Conservation (phyloP, 2,888 invertebrate species). For the Abrostola tripartita region DNA sequence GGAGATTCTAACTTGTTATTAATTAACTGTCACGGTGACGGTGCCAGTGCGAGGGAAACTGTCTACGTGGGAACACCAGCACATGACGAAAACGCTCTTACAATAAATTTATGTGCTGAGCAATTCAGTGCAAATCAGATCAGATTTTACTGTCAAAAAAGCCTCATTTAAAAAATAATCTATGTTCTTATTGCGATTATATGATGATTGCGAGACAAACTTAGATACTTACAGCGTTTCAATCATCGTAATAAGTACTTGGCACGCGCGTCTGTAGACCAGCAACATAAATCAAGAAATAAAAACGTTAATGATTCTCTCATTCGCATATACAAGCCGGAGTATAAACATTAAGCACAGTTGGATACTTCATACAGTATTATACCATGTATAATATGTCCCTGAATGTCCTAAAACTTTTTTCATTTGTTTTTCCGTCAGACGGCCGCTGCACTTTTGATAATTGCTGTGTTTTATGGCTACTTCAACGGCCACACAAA, state of each 20-base stretch:
- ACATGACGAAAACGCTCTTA: constrained; percentile 67
- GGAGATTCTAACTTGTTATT: constrained; percentile 75
- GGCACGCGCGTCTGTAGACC: constrained; percentile 43
- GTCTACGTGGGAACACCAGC: constrained; percentile 65
- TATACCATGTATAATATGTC: constrained; percentile 28
- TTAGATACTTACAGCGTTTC: constrained; percentile 45
- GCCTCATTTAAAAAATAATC: constrained; percentile 30
- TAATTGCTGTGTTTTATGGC: constrained; percentile 56
- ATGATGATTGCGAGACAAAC: constrained; percentile 28
- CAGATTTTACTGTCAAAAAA: constrained; percentile 59
- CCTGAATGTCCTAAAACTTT: constrained; percentile 47
- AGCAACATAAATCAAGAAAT: constrained; percentile 50
- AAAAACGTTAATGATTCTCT: constrained; percentile 47
- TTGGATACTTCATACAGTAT: constrained; percentile 41
- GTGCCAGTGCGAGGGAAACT: constrained; percentile 33
- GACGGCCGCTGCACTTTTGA: constrained; percentile 47
- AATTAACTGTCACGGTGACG: constrained; percentile 70
- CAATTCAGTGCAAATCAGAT: constrained; percentile 65
- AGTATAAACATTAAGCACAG: constrained; percentile 40
- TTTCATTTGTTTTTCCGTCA: constrained; percentile 50
- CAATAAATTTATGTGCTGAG: constrained; percentile 43
- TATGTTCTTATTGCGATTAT: constrained; percentile 39
- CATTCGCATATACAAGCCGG: constrained; percentile 34
- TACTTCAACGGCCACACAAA: constrained; percentile 46
- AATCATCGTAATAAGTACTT: constrained; percentile 53